Evolutionary conservation across 2,797 vertebrate species (phyloP).

Genomic region (Micropoecilia bifurca): DNA sequence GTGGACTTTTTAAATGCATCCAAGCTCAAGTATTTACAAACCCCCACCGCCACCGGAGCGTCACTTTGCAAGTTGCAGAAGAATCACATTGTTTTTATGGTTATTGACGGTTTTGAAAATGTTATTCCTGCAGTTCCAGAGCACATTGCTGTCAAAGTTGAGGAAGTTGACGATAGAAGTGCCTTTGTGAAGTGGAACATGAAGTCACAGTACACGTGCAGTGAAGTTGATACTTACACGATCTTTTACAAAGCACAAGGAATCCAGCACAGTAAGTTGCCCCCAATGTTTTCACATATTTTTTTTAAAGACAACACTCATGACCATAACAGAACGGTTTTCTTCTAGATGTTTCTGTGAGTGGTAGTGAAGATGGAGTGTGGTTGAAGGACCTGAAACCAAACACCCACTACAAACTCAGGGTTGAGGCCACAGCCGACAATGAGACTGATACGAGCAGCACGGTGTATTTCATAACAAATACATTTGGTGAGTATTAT

Average conservation of each 20-base stretch:
- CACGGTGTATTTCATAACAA: constrained; percentile 58
- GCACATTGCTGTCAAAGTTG: constrained; percentile 8
- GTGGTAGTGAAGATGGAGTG: constrained; percentile 1
- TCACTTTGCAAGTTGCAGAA: neutral
- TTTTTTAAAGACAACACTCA: neutral
- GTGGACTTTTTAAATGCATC: neutral
- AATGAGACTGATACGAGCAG: constrained; percentile 50
- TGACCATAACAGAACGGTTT: neutral
- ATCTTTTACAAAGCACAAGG: constrained; percentile 51
- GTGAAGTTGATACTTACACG: constrained; percentile 56
- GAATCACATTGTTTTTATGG: neutral
- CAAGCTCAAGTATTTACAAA: neutral
- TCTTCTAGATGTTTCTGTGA: constrained; percentile 65
- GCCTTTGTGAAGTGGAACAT: constrained; percentile 66
- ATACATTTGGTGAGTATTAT: constrained; percentile 63
- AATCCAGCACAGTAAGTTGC: constrained; percentile 43
- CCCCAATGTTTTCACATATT: neutral
- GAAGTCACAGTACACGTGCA: constrained; percentile 50
- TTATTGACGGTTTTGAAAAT: neutral
- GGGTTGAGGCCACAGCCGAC: constrained; percentile 52
- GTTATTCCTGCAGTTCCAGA: constrained; percentile 50
- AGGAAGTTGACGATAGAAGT: constrained; percentile 37
- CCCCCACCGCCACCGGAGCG: neutral
- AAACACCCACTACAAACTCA: constrained; percentile 58
- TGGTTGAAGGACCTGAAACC: constrained; percentile 61